Evolutionary conservation across 2,888 invertebrate species (phyloP), one percentile per base, ranked within the genome.

Genomic region (Oscheius sp.): DNA sequence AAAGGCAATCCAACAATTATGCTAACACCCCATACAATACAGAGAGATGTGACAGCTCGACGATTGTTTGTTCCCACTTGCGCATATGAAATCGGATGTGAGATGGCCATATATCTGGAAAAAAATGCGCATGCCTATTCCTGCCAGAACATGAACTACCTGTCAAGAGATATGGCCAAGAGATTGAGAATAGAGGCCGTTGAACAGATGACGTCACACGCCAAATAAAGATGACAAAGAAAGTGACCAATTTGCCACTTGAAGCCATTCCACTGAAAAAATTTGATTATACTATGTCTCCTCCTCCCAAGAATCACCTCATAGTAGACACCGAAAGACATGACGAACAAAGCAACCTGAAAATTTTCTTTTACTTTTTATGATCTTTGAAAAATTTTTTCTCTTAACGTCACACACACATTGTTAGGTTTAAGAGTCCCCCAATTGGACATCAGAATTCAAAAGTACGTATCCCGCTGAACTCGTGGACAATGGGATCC

Each of bases 241-340:
- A 94, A 92, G 81, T 92, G 92, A 45, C 95, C 94, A 84, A 96
- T 89, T 31, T 92, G 92, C 96, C 96, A 96, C 58, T 74, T 66
- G 55, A 87, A 85, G 34, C 83, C 80, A 73, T 88, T 88, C 74
- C 88, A 87, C 88, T 89, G 34, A 39, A 73, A 42, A 20, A n/a
- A 12, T 23, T 31, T 3, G n/a, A 37, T 57, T 34, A 17, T 68
- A n/a, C n/a, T 27, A 65, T 12, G 8, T 39, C 42, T 23, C 6
- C 12, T 20, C 3, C 12, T 20, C 53, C 17, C 8, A 53, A 34
- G 31, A 39, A 50, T 53, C 88, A 97, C 97, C 95, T 97, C 91
- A 88, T 95, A 93, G 90, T 97, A 98, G 86, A 98, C 96, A 80
- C 95, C 96, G 87, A 97, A 95, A 65, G 97, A 96, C 97, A 97